A percentile compares a stretch with the other conserved stretches of the same genome.
Evolutionary conservation across 2,888 invertebrate species (phyloP).

Genomic region (Ophion slaviceki): DNA sequence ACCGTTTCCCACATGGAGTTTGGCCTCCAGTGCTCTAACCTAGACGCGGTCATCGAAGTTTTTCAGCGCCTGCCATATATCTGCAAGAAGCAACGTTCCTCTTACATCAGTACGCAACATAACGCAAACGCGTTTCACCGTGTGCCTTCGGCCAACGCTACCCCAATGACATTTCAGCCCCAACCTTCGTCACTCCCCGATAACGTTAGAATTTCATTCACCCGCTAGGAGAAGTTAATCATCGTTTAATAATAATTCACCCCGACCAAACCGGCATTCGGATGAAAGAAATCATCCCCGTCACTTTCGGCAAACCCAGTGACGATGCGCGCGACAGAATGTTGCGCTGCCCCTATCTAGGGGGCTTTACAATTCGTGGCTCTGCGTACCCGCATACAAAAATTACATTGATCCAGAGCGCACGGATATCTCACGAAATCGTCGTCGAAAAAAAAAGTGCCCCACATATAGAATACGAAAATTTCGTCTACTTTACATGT

Average conservation of each 20-base stretch:
- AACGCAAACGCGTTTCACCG: neutral
- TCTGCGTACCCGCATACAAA: neutral
- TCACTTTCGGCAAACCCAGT: slow-evolving; percentile 18
- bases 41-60: too few relatives aligned
- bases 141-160: neutral
- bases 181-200: neutral
- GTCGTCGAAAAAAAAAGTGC: neutral
- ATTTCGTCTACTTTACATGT: neutral
- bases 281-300: slow-evolving; percentile 28
- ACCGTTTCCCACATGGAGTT: too few relatives aligned
- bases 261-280: slow-evolving; percentile 8
- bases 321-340: slow-evolving; percentile 13
- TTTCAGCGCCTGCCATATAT: too few relatives aligned
- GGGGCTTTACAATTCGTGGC: neutral
- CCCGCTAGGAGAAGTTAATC: slow-evolving; percentile 31
- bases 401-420: neutral
- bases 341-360: neutral
- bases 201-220: neutral
- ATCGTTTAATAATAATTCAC: slow-evolving; percentile 21
- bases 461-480: neutral
- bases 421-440: neutral
- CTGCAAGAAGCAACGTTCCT: neutral
- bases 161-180: neutral
- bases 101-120: neutral
- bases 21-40: too few relatives aligned